phyloP scores from a whole-genome alignment of 2,113 vertebrate species.

The Mohoua ochrocephala region DNA sequence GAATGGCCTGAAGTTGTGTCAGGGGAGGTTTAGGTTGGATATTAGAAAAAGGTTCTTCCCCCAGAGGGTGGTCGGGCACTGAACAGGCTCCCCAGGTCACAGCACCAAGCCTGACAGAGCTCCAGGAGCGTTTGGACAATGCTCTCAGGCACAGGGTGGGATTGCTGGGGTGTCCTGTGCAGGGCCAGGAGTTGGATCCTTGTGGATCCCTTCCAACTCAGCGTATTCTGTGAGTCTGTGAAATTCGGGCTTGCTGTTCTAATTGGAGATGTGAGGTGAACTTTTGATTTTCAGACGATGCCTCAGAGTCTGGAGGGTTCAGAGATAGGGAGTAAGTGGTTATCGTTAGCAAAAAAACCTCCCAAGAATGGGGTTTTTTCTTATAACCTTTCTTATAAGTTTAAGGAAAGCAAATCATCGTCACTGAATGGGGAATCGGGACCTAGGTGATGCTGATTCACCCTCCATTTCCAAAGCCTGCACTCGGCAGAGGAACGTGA shows the following conservation, averaged over 20 bases:
- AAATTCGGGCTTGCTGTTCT: rapidly evolving
- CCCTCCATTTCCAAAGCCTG: neutral
- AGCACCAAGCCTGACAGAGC: neutral
- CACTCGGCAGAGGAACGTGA: neutral
- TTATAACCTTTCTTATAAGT: neutral
- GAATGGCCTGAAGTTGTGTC: neutral
- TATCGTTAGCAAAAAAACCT: rapidly evolving
- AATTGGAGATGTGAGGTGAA: neutral
- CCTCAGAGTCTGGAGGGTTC: neutral
- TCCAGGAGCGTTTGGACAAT: neutral
- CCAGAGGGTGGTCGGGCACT: neutral
- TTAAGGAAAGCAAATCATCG: neutral
- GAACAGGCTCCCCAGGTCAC: neutral
- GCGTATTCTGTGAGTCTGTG: neutral
- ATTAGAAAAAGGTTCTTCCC: neutral
- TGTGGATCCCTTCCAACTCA: neutral
- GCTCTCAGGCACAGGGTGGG: neutral
- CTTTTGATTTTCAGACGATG: neutral
- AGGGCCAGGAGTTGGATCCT: neutral
- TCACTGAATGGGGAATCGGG: neutral
- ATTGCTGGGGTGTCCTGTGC: neutral
- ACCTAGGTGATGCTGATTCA: neutral
- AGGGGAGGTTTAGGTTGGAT: neutral
- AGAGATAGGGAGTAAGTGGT: neutral
- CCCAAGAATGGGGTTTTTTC: neutral